Base-by-base conservation (phyloP, 2,797 vertebrate genomes). In the Nyctalus aviator region DNA sequence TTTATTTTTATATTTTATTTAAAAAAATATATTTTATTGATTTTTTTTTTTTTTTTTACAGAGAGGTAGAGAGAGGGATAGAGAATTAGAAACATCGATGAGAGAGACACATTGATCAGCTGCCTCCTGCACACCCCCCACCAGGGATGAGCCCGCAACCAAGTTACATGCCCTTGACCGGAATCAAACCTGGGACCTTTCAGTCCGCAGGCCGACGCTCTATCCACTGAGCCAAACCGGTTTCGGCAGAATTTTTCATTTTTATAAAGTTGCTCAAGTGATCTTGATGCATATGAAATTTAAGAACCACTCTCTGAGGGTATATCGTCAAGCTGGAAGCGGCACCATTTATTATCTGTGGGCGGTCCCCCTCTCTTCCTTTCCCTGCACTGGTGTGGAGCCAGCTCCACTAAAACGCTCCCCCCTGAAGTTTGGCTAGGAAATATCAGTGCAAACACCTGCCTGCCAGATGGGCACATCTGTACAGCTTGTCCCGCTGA, bases 391-490 rank as follows among this genome's bases (percentile, higher is more conserved):
- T 41, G 48, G 46, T 46, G 3, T 90, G 69, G 46, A 91, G 55
- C 73, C 84, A 68, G 84, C 13, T 46, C 57, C 27, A 84, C 44
- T 77, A 91, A 81, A 95, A 82, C 48, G 71, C 78, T n/a, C 48
- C 50, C 55, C 50, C 66, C 71, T 94, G 66, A 81, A 90, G 44
- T 72, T 2, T 88, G 78, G 62, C 66, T 76, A 44, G 27, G 53
- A 53, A 91, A 55, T 41, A 88, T 86, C 55, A 48, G 84, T 46
- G 12, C 35, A 71, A 85, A 96, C 93, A 96, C 91, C 93, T 97
- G 94, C 79, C 21, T 75, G 46, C 84, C 95, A 96, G 84, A 95
- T 96, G 88, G 75, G 73, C 88, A 71, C 46, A 59, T 83, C 82
- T 91, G 57, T 59, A 27, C n/a, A 69, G 37, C 32, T 62, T 35